Percentiles rank a stretch among this genome's conserved stretches.
These are phyloP conservation scores for Nomia melanderi DNA, from an alignment of 1,140 invertebrate species.

Conservation along the genomic window DNA sequence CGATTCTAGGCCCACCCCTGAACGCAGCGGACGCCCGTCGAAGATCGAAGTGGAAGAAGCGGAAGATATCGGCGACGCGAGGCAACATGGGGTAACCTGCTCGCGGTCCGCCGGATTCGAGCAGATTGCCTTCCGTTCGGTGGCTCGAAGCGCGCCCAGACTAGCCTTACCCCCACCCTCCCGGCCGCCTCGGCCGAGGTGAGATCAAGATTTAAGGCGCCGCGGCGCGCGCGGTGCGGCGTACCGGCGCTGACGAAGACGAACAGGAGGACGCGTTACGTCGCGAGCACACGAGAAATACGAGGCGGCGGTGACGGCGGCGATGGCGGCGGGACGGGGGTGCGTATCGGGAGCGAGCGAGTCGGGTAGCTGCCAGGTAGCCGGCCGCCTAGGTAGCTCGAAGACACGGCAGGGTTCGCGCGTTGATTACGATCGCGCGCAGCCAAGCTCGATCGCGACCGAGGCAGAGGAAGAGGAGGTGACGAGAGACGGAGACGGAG, in stretches of 20 bases:
- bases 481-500: neutral
- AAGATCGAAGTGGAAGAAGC: neutral
- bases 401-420: conserved; percentile 13
- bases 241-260: conserved; percentile 10
- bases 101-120: conserved; percentile 80
- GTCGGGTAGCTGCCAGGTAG: conserved; percentile 5
- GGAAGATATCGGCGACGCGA: neutral
- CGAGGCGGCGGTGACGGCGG: neutral
- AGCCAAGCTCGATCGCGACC: conserved; percentile 9
- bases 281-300: neutral
- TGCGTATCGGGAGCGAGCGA: neutral
- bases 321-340: neutral
- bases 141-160: conserved; percentile 79
- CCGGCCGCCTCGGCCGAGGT: conserved; percentile 59
- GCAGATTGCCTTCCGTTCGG: conserved; percentile 80
- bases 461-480: conserved; percentile 20
- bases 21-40: neutral
- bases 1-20: neutral
- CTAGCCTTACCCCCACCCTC: conserved; percentile 76
- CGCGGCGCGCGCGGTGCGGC: conserved; percentile 8
- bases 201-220: conserved; percentile 79
- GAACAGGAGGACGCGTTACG: conserved; percentile 20
- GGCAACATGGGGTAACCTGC: conserved; percentile 66
- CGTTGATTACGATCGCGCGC: conserved; percentile 39
- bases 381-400: neutral